Evolutionary conservation across 2,888 invertebrate species (phyloP), one percentile per base, ranked within the genome.

Genomic region (Agrochola lota): DNA sequence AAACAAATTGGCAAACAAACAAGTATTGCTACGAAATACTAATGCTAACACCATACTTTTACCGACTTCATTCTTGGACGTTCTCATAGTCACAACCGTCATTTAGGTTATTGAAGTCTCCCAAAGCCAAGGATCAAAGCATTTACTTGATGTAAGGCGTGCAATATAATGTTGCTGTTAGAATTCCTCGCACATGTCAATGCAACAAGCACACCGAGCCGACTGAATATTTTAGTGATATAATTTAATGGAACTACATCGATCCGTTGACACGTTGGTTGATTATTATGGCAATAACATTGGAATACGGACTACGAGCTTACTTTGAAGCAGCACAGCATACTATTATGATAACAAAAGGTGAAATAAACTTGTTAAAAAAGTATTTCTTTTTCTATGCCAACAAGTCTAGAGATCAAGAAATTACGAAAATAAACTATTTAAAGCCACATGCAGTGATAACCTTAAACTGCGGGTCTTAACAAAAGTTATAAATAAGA

Each of bases 191-290:
- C 78, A 71, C 80, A 71, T 67, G 40, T 35, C 26, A 57, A 67
- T 63, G 52, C 57, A 60, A 57, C 68, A 63, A 78, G 68, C 52
- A 77, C 59, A 49, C 52, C 62, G 35, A 83, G 20, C 55, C 40
- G 30, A 71, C 52, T 52, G 67, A 84, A 73, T 71, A 81, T 66
- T 71, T 66, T 57, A 83, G 52, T 66, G 49, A 66, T 12, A 49
- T 59, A 8, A 52, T 12, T 26, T 26, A 71, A 62, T 68, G 30
- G 74, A 67, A 62, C 70, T 35, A 26, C 57, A 79, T 67, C n/a
- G 59, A 77, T 77, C 26, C 43, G 46, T 46, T 71, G 23, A 57
- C 26, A 40, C 30, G 30, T 30, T 2, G 30, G 30, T 30, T 30
- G 30, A 2, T 46, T 63, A 35, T 59, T 72, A 63, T 26, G 35